phyloP scores from a whole-genome alignment of 2,888 invertebrate species.

The Hedya salicella region DNA sequence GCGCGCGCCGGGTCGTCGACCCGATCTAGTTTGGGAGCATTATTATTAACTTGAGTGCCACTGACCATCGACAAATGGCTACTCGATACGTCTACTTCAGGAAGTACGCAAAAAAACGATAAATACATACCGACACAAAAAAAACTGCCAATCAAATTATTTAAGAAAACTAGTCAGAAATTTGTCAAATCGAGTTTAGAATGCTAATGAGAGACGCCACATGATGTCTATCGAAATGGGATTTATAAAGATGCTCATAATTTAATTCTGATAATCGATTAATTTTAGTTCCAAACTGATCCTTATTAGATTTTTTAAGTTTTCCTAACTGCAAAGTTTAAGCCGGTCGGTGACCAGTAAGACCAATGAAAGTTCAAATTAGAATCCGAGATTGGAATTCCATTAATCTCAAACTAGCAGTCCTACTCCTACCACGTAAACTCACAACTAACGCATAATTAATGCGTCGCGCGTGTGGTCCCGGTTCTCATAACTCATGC shows the following conservation, averaged over 20 bases:
- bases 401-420: constrained; percentile 44
- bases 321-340: constrained; percentile 36
- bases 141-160: neutral
- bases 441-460: constrained; percentile 74
- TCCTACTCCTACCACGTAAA: constrained; percentile 49
- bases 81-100: constrained; percentile 53
- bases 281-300: constrained; percentile 11
- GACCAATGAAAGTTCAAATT: constrained; percentile 42
- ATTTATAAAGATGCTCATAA: constrained; percentile 28
- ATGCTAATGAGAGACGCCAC: constrained; percentile 40
- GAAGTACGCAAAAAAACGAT: constrained; percentile 19
- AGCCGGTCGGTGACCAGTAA: constrained; percentile 44
- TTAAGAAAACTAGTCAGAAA: constrained; percentile 17
- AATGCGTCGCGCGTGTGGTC: constrained; percentile 81
- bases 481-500: constrained; percentile 81
- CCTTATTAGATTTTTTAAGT: constrained; percentile 26
- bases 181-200: constrained; percentile 23
- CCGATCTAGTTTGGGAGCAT: constrained; percentile 84
- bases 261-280: constrained; percentile 29
- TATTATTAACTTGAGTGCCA: constrained; percentile 79
- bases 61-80: constrained; percentile 62
- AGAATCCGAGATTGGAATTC: constrained; percentile 50
- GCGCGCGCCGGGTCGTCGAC: constrained; percentile 79
- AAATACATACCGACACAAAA: constrained; percentile 13
- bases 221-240: constrained; percentile 31